phyloP scores from a whole-genome alignment of 2,888 invertebrate species.

The Eudemis profundana region DNA sequence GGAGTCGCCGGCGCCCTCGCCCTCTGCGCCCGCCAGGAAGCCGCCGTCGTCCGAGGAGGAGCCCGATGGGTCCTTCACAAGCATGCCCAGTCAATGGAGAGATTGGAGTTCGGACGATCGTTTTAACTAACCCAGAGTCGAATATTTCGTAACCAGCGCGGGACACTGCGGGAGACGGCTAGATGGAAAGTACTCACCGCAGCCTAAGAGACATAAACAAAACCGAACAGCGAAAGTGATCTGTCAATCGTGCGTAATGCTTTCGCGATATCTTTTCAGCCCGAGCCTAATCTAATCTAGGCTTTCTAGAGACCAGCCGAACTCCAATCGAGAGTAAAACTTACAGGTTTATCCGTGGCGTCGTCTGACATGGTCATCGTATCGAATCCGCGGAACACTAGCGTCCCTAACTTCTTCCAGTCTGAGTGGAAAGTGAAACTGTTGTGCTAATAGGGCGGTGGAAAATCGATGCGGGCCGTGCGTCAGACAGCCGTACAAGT shows the following conservation, averaged over 20 bases:
- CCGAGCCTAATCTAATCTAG: constrained; percentile 22
- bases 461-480: constrained; percentile 75
- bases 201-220: background rate
- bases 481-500: constrained; percentile 64
- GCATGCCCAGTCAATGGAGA: constrained; percentile 61
- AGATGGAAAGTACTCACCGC: background rate
- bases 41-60: constrained; percentile 84
- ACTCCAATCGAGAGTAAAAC: constrained; percentile 58
- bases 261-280: constrained; percentile 31
- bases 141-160: background rate
- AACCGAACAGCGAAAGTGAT: constrained; percentile 31
- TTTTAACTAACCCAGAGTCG: background rate
- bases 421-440: constrained; percentile 73
- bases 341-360: constrained; percentile 59
- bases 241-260: constrained; percentile 26
- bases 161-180: background rate
- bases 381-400: constrained; percentile 54
- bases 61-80: constrained; percentile 81
- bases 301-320: constrained; percentile 37
- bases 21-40: constrained; percentile 75
- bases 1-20: constrained; percentile 69
- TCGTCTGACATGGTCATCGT: constrained; percentile 55
- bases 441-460: constrained; percentile 63
- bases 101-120: constrained; percentile 35
- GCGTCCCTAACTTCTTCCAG: constrained; percentile 64